phyloP scores from a whole-genome alignment of 2,888 invertebrate genomes.

The Isotomurus palustris region DNA sequence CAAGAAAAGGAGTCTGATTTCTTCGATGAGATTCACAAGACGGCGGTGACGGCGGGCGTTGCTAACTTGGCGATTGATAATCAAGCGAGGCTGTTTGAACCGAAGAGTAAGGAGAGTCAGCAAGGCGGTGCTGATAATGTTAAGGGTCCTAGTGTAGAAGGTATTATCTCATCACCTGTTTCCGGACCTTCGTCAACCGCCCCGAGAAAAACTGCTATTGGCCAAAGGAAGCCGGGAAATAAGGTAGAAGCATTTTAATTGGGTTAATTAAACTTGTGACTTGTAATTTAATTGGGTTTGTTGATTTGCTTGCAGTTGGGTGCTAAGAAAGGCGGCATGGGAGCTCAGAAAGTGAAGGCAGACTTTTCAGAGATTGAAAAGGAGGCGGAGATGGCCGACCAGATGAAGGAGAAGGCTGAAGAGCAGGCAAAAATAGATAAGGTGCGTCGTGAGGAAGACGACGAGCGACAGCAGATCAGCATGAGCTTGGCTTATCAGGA shows the following conservation, averaged over 20 bases:
- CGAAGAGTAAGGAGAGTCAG: too few relatives aligned
- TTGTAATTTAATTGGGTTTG: not conserved
- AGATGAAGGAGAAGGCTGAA: conserved; percentile 55
- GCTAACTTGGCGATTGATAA: conserved; percentile 39
- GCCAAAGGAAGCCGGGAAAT: conserved; percentile 63
- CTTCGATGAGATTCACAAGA: conserved; percentile 66
- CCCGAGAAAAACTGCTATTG: conserved; percentile 65
- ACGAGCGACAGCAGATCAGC: conserved; percentile 56
- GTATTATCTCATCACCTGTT: conserved; percentile 50
- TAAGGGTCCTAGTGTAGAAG: conserved; percentile 54
- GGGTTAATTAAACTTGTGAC: conserved; percentile 1
- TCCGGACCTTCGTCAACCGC: conserved; percentile 49
- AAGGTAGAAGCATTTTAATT: conserved; percentile 56
- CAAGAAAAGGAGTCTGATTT: conserved; percentile 75
- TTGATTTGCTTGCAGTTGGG: conserved; percentile 60
- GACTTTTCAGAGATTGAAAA: conserved; percentile 94
- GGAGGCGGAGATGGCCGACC: conserved; percentile 79
- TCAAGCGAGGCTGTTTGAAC: conserved; percentile 36
- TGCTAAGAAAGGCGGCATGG: conserved; percentile 79
- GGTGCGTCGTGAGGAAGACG: conserved; percentile 57
- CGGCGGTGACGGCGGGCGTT: conserved; percentile 16
- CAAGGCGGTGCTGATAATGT: too few relatives aligned
- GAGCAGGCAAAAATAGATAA: conserved; percentile 41
- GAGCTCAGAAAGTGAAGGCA: conserved; percentile 89
- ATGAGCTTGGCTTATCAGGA: conserved; percentile 70